These are phyloP conservation scores for Caenorhabditis sp. DNA, from an alignment of 2,888 invertebrate genomes.

Conservation along the genomic window DNA sequence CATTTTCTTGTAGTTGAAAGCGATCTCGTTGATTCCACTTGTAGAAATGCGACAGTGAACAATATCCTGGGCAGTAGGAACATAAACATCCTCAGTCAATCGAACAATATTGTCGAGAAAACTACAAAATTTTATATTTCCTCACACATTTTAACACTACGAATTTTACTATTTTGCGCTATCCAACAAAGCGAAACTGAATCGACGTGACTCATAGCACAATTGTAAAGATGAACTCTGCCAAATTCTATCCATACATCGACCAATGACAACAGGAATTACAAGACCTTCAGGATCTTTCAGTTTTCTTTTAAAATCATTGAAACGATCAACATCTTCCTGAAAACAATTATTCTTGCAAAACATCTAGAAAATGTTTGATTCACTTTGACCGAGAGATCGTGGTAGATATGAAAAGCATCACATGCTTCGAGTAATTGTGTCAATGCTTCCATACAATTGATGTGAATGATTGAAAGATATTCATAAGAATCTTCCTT, in stretches of 20 bases:
- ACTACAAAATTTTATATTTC: conserved; percentile 26
- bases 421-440: conserved; percentile 47
- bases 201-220: conserved; percentile 45
- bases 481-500: conserved; percentile 48
- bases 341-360: too few relatives aligned
- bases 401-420: conserved; percentile 37
- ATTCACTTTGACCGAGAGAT: conserved; percentile 44
- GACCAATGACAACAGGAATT: conserved; percentile 46
- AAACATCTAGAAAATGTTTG: too few relatives aligned
- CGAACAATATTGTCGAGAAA: conserved; percentile 55
- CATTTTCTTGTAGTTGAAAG: conserved; percentile 49
- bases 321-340: conserved; percentile 53
- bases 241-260: conserved; percentile 57
- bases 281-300: conserved; percentile 38
- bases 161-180: conserved; percentile 54
- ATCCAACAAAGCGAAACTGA: conserved; percentile 47
- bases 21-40: conserved; percentile 51
- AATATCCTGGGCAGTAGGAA: conserved; percentile 59
- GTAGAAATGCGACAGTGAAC: conserved; percentile 69
- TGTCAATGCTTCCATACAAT: conserved; percentile 48
- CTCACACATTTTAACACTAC: not conserved
- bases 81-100: conserved; percentile 48
- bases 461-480: conserved; percentile 47
- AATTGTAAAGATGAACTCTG: conserved; percentile 35
- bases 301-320: conserved; percentile 41